phyloP scores from a whole-genome alignment of 2,113 vertebrate species.

The Nothobranchius furzeri region DNA sequence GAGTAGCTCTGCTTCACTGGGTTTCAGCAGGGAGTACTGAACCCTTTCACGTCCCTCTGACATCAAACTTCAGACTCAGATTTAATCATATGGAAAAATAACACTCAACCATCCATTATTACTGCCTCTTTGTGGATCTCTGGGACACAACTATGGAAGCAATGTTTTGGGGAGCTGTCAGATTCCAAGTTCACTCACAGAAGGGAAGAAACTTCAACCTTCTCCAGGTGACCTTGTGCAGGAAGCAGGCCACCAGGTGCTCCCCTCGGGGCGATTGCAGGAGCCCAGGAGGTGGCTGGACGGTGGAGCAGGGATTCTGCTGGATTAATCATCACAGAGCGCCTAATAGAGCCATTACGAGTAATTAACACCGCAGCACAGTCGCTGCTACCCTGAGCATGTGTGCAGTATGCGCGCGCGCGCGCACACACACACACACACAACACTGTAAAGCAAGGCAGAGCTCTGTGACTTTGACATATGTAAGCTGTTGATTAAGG shows the following conservation, averaged over 20 bases:
- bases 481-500: conserved; percentile 45
- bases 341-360: conserved; percentile 72
- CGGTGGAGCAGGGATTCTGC: conserved; percentile 53
- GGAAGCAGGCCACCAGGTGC: conserved; percentile 29
- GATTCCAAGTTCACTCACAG: neutral
- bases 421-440: neutral
- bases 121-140: no score
- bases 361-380: conserved; percentile 70
- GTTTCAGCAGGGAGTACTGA: no score
- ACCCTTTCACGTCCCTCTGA: no score
- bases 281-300: conserved; percentile 51
- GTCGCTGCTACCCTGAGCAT: conserved; percentile 39
- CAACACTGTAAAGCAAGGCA: neutral
- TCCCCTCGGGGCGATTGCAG: conserved; percentile 23
- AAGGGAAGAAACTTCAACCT: neutral
- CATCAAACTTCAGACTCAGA: no score
- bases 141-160: no score
- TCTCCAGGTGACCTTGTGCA: conserved; percentile 58
- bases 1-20: no score
- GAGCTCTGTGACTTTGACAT: conserved; percentile 34
- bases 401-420: conserved; percentile 28
- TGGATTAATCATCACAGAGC: conserved; percentile 67
- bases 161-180: neutral
- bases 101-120: no score
- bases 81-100: no score